Evolutionary conservation across 2,797 vertebrate species (phyloP).

Genomic region (Eidolon dupreanum): DNA sequence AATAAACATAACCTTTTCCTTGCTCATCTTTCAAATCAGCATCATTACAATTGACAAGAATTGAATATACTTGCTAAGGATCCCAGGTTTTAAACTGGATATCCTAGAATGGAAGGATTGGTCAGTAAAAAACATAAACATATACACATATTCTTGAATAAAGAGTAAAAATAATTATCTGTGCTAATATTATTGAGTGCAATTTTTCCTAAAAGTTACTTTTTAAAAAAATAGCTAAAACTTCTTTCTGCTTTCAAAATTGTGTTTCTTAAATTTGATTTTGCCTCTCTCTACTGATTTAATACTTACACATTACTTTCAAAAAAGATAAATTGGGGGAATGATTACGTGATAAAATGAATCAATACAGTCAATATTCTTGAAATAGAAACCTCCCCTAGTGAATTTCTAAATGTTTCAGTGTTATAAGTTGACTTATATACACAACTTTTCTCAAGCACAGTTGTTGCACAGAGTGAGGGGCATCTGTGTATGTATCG

Average conservation of each 20-base stretch:
- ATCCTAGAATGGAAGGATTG: not conserved
- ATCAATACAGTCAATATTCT: not conserved
- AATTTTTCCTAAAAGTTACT: not conserved
- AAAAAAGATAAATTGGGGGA: not conserved
- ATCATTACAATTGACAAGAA: not conserved
- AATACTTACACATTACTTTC: not conserved
- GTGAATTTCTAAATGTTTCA: not conserved
- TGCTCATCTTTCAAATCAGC: not conserved
- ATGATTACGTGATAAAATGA: not conserved
- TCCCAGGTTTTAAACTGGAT: not conserved
- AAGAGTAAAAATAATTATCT: conserved; percentile 20
- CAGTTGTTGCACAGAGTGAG: not conserved
- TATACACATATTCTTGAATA: not conserved
- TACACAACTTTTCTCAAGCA: not conserved
- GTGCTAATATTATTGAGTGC: not conserved
- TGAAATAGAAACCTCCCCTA: not conserved
- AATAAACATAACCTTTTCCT: not conserved
- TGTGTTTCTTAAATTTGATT: not conserved
- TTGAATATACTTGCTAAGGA: not conserved
- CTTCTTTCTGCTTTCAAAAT: not conserved
- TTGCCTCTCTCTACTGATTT: not conserved
- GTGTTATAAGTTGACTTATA: not conserved
- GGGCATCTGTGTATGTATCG: not conserved
- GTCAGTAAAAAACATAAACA: not conserved
- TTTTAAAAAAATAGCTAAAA: not conserved